phyloP scores from a whole-genome alignment of 1,140 invertebrate species.

The Lamellibrachia luymesi region DNA sequence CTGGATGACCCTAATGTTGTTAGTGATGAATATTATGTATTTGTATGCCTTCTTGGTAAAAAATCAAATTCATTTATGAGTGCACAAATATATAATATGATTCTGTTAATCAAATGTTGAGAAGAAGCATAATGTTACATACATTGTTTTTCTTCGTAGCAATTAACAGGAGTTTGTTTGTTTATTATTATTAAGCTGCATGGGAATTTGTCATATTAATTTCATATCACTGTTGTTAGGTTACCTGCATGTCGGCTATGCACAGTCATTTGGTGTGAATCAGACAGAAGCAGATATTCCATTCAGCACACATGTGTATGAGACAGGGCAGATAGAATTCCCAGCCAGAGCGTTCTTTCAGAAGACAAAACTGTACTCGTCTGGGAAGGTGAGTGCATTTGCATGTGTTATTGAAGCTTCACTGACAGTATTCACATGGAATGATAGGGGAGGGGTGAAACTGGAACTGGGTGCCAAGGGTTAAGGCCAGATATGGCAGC shows the following conservation, averaged over 20 bases:
- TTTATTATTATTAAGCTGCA: background rate
- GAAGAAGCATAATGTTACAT: background rate
- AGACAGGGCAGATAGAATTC: conserved; percentile 34
- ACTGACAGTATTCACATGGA: background rate
- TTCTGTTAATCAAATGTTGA: background rate
- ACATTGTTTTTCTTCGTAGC: no score
- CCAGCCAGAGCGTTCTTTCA: conserved; percentile 42
- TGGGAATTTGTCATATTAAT: background rate
- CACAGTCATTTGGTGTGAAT: conserved; percentile 39
- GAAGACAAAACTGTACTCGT: conserved; percentile 37
- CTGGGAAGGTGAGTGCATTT: conserved; percentile 35
- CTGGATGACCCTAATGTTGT: no score
- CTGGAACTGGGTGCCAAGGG: no score
- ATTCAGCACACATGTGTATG: conserved; percentile 43
- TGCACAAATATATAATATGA: background rate
- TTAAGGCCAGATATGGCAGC: no score
- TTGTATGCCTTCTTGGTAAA: background rate
- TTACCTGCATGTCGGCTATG: conserved; percentile 40
- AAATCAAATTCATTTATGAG: background rate
- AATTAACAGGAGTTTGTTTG: no score
- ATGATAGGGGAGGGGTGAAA: no score
- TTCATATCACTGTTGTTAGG: conserved; percentile 27
- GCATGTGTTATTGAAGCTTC: background rate
- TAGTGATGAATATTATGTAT: background rate
- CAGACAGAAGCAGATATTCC: conserved; percentile 39